A percentile compares a stretch with the other conserved stretches of the same genome.
phyloP scores from a whole-genome alignment of 2,888 invertebrate genomes.

The Drosophila niveifrons region DNA sequence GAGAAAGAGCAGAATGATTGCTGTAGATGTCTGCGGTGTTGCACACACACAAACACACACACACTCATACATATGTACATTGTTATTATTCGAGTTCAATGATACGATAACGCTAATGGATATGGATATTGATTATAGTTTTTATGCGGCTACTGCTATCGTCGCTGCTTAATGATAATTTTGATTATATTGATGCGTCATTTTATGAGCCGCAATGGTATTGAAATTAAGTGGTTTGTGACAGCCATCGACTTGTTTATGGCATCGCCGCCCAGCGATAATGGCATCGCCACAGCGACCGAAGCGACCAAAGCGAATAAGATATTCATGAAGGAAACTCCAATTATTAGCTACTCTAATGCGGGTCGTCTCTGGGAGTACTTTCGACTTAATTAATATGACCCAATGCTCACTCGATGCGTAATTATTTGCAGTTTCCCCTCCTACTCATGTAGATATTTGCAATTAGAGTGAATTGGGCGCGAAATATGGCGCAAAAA shows the following conservation, averaged over 20 bases:
- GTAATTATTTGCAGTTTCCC: conserved; percentile 38
- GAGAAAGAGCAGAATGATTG: conserved; percentile 19
- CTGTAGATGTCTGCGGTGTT: conserved; percentile 38
- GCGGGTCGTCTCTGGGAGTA: conserved; percentile 21
- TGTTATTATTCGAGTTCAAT: conserved; percentile 77
- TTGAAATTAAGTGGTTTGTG: conserved; percentile 80
- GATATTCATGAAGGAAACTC: conserved; percentile 62
- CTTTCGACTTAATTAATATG: conserved; percentile 53
- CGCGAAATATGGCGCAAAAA: background rate
- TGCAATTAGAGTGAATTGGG: background rate
- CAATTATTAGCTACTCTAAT: conserved; percentile 66
- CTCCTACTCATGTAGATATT: background rate
- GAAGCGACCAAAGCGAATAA: conserved; percentile 54
- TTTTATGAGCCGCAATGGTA: conserved; percentile 80
- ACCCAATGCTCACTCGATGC: conserved; percentile 10
- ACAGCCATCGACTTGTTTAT: conserved; percentile 62
- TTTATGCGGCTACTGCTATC: conserved; percentile 65
- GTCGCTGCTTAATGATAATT: conserved; percentile 68
- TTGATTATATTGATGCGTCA: conserved; percentile 80
- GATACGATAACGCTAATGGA: conserved; percentile 82
- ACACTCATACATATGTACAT: conserved; percentile 50
- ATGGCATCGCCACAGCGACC: conserved; percentile 37
- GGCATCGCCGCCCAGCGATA: conserved; percentile 36
- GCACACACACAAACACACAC: conserved; percentile 27
- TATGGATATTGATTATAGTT: conserved; percentile 82